phyloP scores from a whole-genome alignment of 2,113 vertebrate genomes.

The Sturnira hondurensis region DNA sequence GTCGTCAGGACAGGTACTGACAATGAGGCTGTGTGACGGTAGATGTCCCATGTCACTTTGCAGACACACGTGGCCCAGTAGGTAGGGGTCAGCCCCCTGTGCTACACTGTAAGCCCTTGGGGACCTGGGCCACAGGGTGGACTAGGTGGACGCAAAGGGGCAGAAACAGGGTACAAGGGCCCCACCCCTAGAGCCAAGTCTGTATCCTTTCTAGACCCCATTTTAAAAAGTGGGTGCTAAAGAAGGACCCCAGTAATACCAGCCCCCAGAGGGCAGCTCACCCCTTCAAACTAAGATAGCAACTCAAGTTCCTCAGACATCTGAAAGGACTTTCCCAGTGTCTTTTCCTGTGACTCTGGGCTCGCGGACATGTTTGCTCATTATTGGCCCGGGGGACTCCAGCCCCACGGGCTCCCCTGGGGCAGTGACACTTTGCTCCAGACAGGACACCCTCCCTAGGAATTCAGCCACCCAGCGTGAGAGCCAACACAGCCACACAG shows the following conservation, averaged over 20 bases:
- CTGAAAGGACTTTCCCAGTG: not conserved
- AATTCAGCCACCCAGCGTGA: no score
- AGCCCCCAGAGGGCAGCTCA: not conserved
- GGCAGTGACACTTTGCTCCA: no score
- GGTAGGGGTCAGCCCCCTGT: not conserved
- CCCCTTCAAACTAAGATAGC: not conserved
- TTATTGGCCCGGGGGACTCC: no score
- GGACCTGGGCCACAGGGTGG: not conserved
- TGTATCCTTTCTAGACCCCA: not conserved
- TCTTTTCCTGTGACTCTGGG: no score
- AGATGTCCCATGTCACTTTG: not conserved
- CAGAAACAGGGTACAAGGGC: not conserved
- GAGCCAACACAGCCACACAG: no score
- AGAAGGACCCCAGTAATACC: not conserved
- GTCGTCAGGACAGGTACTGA: no score
- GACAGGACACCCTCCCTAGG: no score
- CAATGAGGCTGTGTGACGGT: accelerated
- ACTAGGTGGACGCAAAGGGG: not conserved
- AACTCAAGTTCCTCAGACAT: not conserved
- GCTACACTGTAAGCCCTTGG: not conserved
- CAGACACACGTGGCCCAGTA: no score
- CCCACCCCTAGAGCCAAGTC: not conserved
- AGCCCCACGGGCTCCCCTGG: not conserved
- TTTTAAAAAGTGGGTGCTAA: not conserved
- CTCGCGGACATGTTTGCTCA: not conserved